Evolutionary conservation across 2,797 vertebrate genomes (phyloP), one percentile per base, ranked within the genome.

Genomic region (Peromyscus aztecus): DNA sequence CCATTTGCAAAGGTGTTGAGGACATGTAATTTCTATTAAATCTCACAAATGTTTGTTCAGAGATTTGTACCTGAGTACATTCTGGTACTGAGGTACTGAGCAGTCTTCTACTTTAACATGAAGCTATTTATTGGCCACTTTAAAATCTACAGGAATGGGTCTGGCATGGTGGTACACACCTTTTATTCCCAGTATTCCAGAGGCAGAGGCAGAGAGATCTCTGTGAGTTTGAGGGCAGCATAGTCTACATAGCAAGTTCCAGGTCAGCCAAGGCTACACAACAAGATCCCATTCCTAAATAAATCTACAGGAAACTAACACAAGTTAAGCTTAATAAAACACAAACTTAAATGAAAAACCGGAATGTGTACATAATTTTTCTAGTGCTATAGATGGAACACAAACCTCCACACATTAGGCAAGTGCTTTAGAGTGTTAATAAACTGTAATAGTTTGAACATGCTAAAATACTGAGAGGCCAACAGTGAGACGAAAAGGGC

Each of bases 401-500:
- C 40, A n/a, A n/a, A 27, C 13, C 52, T 61, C 34, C 37, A 73
- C 27, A 23, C 13, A 4, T n/a, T 21, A 29, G 24, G 31, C 46
- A 78, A 78, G 29, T 78, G 76, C 17, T 78, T 52, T 55, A 55
- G 34, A 55, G 17, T 34, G 16, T 34, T 52, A 78, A 52, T 78
- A 34, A 52, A 55, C 8, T 52, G 9, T 78, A 78, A 52, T 17
- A 55, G 76, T 17, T 49, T 88, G 49, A 89, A 86, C 34, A 46
- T 69, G 87, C 61, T 80, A 75, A 94, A 83, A 95, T 43, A 19
- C 40, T 89, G 67, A 82, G 19, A 92, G 87, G 91, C 85, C 91
- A 78, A 73, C 43, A 43, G 89, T 34, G 63, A 65, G 40, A 67
- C 34, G 21, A n/a, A 73, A 65, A n/a, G 61, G 49, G 29, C 63